A percentile compares a stretch with the other conserved stretches of the same genome.
Evolutionary conservation across 1,140 invertebrate species (phyloP).

Genomic region (Drosophila kepulauana): DNA sequence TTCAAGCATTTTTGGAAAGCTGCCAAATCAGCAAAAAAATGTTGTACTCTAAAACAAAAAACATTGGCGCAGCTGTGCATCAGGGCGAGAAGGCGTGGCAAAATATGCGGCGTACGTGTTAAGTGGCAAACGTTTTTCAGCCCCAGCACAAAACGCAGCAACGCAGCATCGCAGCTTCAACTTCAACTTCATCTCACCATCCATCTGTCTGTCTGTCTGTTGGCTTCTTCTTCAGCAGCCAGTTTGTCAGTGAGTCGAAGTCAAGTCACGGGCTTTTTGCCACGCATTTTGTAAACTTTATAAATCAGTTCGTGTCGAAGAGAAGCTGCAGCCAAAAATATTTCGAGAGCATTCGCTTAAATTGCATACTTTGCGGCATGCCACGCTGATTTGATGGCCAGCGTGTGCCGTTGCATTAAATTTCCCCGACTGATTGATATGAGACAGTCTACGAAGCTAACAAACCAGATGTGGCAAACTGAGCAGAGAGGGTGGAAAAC

Average conservation of each 20-base stretch:
- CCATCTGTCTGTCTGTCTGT: conserved; percentile 13
- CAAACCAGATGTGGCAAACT: background rate
- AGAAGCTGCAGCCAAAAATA: conserved; percentile 54
- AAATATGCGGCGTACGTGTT: conserved; percentile 83
- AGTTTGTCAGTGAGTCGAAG: conserved; percentile 44
- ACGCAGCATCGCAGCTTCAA: conserved; percentile 19
- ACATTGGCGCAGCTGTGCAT: background rate
- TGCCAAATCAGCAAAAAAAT: conserved; percentile 77
- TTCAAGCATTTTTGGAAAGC: conserved; percentile 30
- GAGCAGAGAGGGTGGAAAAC: no score
- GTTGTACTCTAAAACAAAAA: conserved; percentile 69
- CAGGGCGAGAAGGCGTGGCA: conserved; percentile 51
- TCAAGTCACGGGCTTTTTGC: conserved; percentile 80
- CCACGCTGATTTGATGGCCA: conserved; percentile 46
- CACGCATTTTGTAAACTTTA: conserved; percentile 83
- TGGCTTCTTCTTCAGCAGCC: conserved; percentile 29
- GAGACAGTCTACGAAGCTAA: background rate
- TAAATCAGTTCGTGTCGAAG: conserved; percentile 82
- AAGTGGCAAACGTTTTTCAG: conserved; percentile 83
- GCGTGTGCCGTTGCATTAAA: conserved; percentile 38
- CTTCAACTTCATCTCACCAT: background rate
- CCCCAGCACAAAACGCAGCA: conserved; percentile 48
- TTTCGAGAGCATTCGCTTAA: conserved; percentile 20
- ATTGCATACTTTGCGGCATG: conserved; percentile 56
- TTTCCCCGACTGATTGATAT: conserved; percentile 14